Evolutionary conservation across 2,888 invertebrate species (phyloP).

Genomic region (Pandemis corylana): DNA sequence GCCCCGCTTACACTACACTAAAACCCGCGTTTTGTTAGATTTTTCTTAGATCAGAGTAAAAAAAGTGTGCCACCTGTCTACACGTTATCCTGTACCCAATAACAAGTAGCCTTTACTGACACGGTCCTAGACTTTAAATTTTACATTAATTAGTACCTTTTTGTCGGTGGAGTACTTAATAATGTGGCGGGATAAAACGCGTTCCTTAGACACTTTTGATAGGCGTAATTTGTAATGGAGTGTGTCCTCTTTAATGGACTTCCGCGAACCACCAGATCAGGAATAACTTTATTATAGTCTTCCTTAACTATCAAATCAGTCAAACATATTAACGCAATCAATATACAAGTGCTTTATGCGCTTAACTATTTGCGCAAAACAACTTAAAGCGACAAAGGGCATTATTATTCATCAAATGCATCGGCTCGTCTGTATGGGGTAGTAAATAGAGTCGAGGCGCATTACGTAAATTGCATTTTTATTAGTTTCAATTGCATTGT

Average conservation of each 20-base stretch:
- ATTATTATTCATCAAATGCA: constrained; percentile 78
- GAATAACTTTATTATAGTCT: not conserved
- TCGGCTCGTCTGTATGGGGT: constrained; percentile 52
- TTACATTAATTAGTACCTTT: not conserved
- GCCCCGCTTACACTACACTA: no score
- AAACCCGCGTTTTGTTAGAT: no score
- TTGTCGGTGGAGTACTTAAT: not conserved
- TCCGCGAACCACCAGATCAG: not conserved
- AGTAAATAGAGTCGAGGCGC: constrained; percentile 62
- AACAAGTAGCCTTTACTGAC: no score
- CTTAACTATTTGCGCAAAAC: constrained; percentile 58
- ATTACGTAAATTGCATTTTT: constrained; percentile 77
- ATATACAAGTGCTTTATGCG: not conserved
- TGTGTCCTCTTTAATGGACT: not conserved
- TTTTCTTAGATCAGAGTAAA: not conserved
- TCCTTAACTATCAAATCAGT: not conserved
- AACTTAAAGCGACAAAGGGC: constrained; percentile 60
- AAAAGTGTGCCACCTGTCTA: not conserved
- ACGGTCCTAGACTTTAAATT: not conserved
- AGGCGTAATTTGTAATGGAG: not conserved
- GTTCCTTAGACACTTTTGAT: not conserved
- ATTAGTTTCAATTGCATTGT: constrained; percentile 69
- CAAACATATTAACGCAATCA: constrained; percentile 13
- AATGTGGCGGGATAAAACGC: not conserved
- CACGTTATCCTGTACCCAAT: no score